Evolutionary conservation across 2,888 invertebrate genomes (phyloP), one percentile per base, ranked within the genome.

Genomic region (Eudasyphora cyanicolor): DNA sequence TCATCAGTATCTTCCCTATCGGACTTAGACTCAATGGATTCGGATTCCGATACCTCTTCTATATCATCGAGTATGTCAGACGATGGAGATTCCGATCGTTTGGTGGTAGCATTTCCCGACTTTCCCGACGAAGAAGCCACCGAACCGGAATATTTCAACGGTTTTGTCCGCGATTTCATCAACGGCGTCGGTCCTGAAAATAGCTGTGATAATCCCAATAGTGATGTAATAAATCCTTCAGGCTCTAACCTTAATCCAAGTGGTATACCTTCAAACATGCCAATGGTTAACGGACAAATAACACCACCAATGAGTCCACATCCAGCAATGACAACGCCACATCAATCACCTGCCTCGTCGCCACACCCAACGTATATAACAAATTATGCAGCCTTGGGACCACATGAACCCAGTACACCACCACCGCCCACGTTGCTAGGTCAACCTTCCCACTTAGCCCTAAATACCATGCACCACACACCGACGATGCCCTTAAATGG

Each of bases 111-210:
- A 42, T 91, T 91, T 74, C 85, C 85, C 29, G 92, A 92, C 76
- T 92, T 91, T 62, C 89, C 88, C 73, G 91, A 92, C 62, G 91
- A 91, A 80, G 91, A 91, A 69, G 49, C 87, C 49, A 67, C 85
- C 73, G 90, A 90, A 8, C 88, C 88, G 82, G 92, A 91, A 70
- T 89, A 88, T 38, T 89, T 91, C 12, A 92, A 92, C 84, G 92
- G 92, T 0, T 91, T 90, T 75, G 91, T 92, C 29, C 89, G 89
- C 76, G 91, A 90, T 62, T 92, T 92, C 45, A 92, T 92, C 35
- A 92, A 92, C 76, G 92, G 92, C 32, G 90, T 91, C 42, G 88
- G 86, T 64, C 92, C 92, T 17, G 92, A 92, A 64, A 85, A 82
- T 19, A 86, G 83, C 75, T 78, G 87, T 24, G 90, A 90, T 75